phyloP scores from a whole-genome alignment of 1,140 invertebrate species.

The Bombus cullumanus region DNA sequence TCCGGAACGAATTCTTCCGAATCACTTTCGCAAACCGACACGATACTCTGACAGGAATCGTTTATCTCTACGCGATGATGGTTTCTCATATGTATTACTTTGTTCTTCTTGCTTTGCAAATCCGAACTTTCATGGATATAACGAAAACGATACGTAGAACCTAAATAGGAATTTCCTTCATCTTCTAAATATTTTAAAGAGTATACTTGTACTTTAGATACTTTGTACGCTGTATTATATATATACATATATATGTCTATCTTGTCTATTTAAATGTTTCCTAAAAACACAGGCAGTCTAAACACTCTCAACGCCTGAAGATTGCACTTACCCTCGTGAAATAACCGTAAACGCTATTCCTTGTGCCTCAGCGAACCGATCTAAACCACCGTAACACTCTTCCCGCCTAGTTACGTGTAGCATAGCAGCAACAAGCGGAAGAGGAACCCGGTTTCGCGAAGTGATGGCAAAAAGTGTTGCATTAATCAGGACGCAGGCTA shows the following conservation, averaged over 20 bases:
- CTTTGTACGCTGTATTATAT: not conserved
- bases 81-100: too few relatives aligned
- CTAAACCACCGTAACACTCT: not conserved
- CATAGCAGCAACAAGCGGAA: not conserved
- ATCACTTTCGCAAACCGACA: not conserved
- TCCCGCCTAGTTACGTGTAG: not conserved
- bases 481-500: not conserved
- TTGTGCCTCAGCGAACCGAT: not conserved
- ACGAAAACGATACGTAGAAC: not conserved
- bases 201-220: too few relatives aligned
- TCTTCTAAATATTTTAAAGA: not conserved
- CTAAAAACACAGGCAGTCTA: not conserved
- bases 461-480: constrained; percentile 2
- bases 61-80: too few relatives aligned
- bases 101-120: too few relatives aligned
- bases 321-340: not conserved
- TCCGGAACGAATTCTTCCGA: not conserved
- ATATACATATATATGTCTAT: not conserved
- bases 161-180: too few relatives aligned
- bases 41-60: not conserved
- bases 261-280: not conserved
- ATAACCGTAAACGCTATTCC: not conserved
- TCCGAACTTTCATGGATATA: not conserved
- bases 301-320: not conserved
- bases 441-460: not conserved